Conservation (phyloP, 37 sponge, comb jelly and placozoan species). For the Haliclona indistincta region DNA sequence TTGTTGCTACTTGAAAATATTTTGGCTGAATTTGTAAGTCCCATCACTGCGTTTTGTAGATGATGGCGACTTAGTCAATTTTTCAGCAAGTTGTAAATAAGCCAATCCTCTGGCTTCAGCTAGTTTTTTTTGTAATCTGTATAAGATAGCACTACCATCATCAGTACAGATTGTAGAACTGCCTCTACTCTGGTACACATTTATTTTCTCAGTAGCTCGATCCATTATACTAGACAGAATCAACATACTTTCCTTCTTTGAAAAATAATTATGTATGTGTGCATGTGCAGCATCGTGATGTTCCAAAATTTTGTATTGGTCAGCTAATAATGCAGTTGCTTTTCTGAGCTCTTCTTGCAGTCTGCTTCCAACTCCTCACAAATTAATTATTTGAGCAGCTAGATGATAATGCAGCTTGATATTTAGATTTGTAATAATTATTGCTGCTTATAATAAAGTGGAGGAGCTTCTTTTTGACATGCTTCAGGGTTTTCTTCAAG, state of each 20-base stretch:
- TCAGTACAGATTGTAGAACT: constrained; percentile 11
- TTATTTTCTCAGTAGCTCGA: neutral
- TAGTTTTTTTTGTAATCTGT: neutral
- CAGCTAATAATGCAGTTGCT: constrained; percentile 2
- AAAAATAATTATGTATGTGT: neutral
- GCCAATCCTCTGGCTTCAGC: neutral
- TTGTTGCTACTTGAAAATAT: constrained; percentile 9
- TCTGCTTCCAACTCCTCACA: too few relatives aligned
- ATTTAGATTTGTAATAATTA: too few relatives aligned
- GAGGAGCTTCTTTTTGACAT: too few relatives aligned
- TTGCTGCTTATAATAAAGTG: too few relatives aligned
- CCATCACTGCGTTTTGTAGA: constrained; percentile 25
- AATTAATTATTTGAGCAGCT: too few relatives aligned
- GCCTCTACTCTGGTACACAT: neutral
- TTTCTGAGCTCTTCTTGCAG: too few relatives aligned
- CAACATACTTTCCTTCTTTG: neutral
- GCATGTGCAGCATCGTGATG: neutral
- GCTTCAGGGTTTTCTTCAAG: too few relatives aligned
- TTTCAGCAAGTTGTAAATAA: constrained; percentile 2
- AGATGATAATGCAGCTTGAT: too few relatives aligned
- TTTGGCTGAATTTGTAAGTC: constrained; percentile 23
- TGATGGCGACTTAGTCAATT: neutral
- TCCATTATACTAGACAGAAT: neutral
- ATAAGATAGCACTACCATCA: neutral
- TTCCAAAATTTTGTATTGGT: neutral